phyloP scores from a whole-genome alignment of 2,888 invertebrate genomes.

The Hololepta plana region DNA sequence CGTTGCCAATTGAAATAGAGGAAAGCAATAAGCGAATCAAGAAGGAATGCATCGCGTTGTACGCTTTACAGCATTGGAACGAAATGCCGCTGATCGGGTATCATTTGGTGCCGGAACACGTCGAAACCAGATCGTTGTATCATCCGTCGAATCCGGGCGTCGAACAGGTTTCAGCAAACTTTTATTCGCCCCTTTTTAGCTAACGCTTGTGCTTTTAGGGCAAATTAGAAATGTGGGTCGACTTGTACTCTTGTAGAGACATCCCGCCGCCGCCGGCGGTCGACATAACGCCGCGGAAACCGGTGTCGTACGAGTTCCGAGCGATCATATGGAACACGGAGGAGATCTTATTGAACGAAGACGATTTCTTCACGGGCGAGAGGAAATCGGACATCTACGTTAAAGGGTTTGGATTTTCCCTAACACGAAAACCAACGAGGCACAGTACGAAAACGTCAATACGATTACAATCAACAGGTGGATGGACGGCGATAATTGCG shows the following conservation, averaged over 20 bases:
- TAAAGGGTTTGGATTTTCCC: conserved; percentile 36
- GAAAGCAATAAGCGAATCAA: not conserved
- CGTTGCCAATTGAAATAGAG: not conserved
- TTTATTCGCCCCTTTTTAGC: not conserved
- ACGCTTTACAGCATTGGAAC: conserved; percentile 54
- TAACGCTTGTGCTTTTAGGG: too few relatives aligned
- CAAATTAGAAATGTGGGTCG: conserved; percentile 79
- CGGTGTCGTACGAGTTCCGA: conserved; percentile 48
- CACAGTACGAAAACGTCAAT: too few relatives aligned
- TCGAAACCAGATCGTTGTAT: conserved; percentile 70
- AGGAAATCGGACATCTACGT: conserved; percentile 63
- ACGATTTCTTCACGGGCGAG: conserved; percentile 48
- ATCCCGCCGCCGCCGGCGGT: conserved; percentile 48
- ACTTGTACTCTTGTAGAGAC: conserved; percentile 52
- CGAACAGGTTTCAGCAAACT: conserved; percentile 36
- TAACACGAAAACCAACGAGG: too few relatives aligned
- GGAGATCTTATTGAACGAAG: conserved; percentile 47
- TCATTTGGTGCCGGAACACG: conserved; percentile 73
- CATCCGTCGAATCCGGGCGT: conserved; percentile 55
- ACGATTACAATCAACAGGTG: conserved; percentile 44
- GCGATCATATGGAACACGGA: conserved; percentile 46
- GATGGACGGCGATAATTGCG: conserved; percentile 44
- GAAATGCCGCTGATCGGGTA: conserved; percentile 62
- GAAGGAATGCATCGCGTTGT: conserved; percentile 56
- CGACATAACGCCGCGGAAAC: conserved; percentile 56